phyloP scores from a whole-genome alignment of 2,797 vertebrate genomes.

The Furcifer pardalis region DNA sequence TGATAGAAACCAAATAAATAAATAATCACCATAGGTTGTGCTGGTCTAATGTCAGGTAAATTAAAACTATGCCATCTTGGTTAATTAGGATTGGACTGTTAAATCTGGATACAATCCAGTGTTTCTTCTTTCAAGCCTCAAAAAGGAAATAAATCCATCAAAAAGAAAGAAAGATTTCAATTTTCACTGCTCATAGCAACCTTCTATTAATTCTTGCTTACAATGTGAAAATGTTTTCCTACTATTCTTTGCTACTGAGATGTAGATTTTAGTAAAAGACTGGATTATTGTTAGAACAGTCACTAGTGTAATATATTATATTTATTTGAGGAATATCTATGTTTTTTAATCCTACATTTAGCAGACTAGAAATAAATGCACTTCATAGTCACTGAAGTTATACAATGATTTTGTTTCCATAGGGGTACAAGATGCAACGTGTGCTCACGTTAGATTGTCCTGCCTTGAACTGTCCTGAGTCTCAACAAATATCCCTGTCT shows the following conservation, averaged over 20 bases:
- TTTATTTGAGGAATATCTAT: not conserved
- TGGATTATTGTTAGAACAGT: not conserved
- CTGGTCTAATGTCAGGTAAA: too few species aligned
- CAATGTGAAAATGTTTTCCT: not conserved
- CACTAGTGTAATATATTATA: not conserved
- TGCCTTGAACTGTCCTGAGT: constrained; percentile 85
- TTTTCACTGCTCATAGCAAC: constrained; percentile 7
- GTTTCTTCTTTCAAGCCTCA: too few species aligned
- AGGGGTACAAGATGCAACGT: constrained; percentile 91
- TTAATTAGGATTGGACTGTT: too few species aligned
- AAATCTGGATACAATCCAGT: too few species aligned
- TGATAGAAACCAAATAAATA: too few species aligned
- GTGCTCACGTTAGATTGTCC: constrained; percentile 82
- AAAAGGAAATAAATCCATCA: not conserved
- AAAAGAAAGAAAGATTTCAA: not conserved
- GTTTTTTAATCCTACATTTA: not conserved
- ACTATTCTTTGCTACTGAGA: not conserved
- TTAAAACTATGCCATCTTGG: too few species aligned
- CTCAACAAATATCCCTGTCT: constrained; percentile 88
- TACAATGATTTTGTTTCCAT: constrained; percentile 54
- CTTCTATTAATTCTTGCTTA: not conserved
- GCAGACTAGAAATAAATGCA: constrained; percentile 13
- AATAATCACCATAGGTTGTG: too few species aligned
- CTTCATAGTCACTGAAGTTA: constrained; percentile 9
- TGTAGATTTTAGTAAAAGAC: not conserved